Evolutionary conservation across 2,888 invertebrate genomes (phyloP).

Genomic region (Caenorhabditis wallacei): DNA sequence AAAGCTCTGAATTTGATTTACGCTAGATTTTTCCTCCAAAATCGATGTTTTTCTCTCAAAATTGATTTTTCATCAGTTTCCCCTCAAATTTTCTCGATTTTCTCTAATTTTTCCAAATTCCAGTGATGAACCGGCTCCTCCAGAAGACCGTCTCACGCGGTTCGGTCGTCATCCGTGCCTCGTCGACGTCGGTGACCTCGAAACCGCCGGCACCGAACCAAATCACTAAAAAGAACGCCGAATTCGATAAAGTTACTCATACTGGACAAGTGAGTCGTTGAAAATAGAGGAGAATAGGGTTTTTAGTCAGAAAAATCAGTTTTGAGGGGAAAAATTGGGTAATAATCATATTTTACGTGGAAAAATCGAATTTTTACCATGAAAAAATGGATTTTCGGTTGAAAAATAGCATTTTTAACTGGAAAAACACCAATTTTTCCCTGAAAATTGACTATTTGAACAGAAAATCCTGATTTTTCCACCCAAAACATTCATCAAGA

Average conservation of each 20-base stretch:
- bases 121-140: conserved; percentile 70
- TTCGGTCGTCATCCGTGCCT: conserved; percentile 50
- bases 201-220: conserved; percentile 71
- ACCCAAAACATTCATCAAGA: too few relatives aligned
- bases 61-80: neutral
- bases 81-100: neutral
- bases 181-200: conserved; percentile 58
- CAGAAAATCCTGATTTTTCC: neutral
- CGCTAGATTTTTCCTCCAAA: neutral
- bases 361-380: neutral
- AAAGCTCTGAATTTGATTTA: neutral
- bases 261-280: conserved; percentile 78
- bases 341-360: neutral
- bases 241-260: conserved; percentile 81
- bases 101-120: neutral
- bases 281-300: too few relatives aligned
- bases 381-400: neutral
- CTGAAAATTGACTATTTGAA: too few relatives aligned
- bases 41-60: too few relatives aligned
- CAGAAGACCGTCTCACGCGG: conserved; percentile 52
- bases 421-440: too few relatives aligned
- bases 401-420: neutral
- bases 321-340: too few relatives aligned
- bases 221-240: conserved; percentile 71
- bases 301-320: neutral